Evolutionary conservation across 2,797 vertebrate genomes (phyloP), one percentile per base, ranked within the genome.

Genomic region (Triplophysa bombifrons): DNA sequence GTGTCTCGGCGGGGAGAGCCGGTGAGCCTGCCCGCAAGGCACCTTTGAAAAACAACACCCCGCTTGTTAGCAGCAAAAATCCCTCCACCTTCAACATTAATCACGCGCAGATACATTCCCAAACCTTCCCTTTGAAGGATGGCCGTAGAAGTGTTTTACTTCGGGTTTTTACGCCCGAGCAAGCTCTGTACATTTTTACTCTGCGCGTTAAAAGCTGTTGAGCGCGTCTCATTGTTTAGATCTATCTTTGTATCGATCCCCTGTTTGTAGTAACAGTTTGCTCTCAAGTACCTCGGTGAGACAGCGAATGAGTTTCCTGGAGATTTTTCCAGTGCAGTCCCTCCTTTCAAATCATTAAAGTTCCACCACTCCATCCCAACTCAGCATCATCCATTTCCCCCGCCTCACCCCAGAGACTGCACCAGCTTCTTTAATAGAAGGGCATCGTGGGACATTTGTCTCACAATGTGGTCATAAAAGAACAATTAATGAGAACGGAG

Each of bases 1-100:
- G 53, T 64, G 81, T 66, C 46, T 78, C 34, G 56, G 55, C 46
- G 25, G 50, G 72, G 27, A 38, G 67, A 63, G 67, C 20, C 4
- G 11, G 63, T 53, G 68, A 72, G 51, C 69, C 74, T 74, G 76
- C 71, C 55, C 41, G 46, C 17, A 48, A 74, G 30, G 41, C 27
- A 58, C 63, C 63, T 82, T 78, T 76, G 72, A 81, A 65, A 81
- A 82, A 63, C 78, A 79, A 78, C 76, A 76, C 51, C 55, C 64
- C 86, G 89, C 92, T 94, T 94, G 91, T 94, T 93, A 93, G 91
- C 90, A 92, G 90, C 74, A 91, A 87, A 90, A 89, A 89, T 84
- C 78, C 80, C 88, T 78, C 74, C 81, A 84, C 85, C 27, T 88
- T 90, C 53, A 0, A 90, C 90, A 88, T 96, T 94, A 94, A 95